These are phyloP conservation scores for Rachycentron canadum DNA, from an alignment of 2,797 vertebrate species.

Conservation along the genomic window DNA sequence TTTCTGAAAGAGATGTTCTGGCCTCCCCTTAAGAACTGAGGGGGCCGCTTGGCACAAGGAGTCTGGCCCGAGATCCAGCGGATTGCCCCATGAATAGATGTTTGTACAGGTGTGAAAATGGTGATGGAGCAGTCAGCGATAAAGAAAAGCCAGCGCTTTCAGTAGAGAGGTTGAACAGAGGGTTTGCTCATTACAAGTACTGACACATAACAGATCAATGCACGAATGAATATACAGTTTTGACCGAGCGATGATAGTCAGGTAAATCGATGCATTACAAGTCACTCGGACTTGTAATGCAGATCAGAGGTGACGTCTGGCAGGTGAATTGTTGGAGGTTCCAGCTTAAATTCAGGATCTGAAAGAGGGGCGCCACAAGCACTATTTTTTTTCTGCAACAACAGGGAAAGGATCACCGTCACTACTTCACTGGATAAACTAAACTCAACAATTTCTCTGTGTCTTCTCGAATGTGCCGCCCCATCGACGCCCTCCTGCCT, in stretches of 20 bases:
- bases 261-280: neutral
- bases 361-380: neutral
- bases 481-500: neutral
- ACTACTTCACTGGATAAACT: neutral
- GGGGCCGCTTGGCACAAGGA: slow-evolving; percentile 17
- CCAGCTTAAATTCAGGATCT: too few relatives aligned
- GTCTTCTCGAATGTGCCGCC: neutral
- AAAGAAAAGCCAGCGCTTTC: neutral
- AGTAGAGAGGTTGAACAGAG: neutral
- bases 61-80: slow-evolving; percentile 14
- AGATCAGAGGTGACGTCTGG: neutral
- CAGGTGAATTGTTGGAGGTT: neutral
- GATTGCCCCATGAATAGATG: slow-evolving; percentile 12
- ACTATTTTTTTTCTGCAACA: neutral
- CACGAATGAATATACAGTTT: neutral
- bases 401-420: neutral
- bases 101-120: slow-evolving; percentile 21
- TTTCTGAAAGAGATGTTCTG: slow-evolving; percentile 40
- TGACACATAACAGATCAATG: neutral
- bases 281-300: fast-evolving
- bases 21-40: neutral
- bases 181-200: neutral
- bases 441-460: neutral
- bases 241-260: neutral
- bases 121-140: neutral